phyloP scores from a whole-genome alignment of 2,113 vertebrate species.

The Salvelinus sp. region DNA sequence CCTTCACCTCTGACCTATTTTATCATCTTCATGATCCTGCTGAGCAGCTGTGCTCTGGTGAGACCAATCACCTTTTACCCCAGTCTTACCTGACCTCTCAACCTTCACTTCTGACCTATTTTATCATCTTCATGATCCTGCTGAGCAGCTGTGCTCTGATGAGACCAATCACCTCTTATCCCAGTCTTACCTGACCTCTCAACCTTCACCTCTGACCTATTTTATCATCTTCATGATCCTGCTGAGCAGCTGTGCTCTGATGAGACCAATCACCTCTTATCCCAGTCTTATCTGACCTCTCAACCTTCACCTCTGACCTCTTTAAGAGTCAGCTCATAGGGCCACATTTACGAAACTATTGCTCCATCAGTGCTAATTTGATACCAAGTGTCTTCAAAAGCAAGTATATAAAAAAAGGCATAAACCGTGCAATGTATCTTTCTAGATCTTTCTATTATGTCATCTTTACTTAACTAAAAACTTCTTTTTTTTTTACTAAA shows the following conservation, averaged over 20 bases:
- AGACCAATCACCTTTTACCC: conserved; percentile 13
- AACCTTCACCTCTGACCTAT: background rate
- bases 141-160: conserved; percentile 97
- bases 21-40: conserved; percentile 99
- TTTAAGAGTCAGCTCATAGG: background rate
- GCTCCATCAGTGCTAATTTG: too few species aligned
- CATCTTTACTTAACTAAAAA: too few species aligned
- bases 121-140: conserved; percentile 99
- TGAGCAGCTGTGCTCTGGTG: conserved; percentile 97
- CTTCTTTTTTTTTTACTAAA: too few species aligned
- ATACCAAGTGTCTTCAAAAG: too few species aligned
- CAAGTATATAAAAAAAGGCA: too few species aligned
- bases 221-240: conserved; percentile 99
- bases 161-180: conserved; percentile 29
- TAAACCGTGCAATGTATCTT: too few species aligned
- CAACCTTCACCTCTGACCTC: background rate
- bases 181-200: background rate
- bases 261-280: conserved; percentile 55
- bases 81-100: too few species aligned
- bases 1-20: conserved; percentile 57
- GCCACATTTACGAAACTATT: background rate
- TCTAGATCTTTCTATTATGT: too few species aligned
- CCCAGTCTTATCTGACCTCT: conserved; percentile 4
- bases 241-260: conserved; percentile 95
- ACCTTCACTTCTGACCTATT: conserved; percentile 38